Base-by-base conservation (phyloP, 2,888 invertebrate genomes). In the Dynastes hyllus region DNA sequence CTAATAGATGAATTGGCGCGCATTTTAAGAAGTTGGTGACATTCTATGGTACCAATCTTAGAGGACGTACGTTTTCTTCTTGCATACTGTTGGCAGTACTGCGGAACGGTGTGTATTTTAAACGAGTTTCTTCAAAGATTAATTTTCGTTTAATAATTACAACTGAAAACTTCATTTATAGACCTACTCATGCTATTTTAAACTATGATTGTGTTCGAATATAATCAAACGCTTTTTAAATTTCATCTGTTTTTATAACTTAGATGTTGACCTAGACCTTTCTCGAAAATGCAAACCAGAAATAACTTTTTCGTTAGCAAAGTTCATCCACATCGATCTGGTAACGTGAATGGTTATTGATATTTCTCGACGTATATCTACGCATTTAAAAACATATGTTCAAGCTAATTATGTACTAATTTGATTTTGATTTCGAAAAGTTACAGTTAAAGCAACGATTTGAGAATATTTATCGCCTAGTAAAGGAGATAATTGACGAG, bases 311-410 rank as follows among this genome's bases (percentile, higher is more conserved):
- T 16, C n/a, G 16, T 4, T 53, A n/a, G 16, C n/a, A 53, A 53
- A 53, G 53, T 53, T 53, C 53, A 53, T 16, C 53, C 53, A 53
- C 53, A 53, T 53, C 16, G 53, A 53, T 53, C 53, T n/a, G 53
- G n/a, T 53, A 53, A 16, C n/a, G n/a, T 16, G 16, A 53, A 53
- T 53, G n/a, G 53, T 4, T 53, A 53, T 53, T 53, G 45, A 45
- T 45, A 40, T 9, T 40, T 40, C 9, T 40, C 8, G 40, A 6
- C 40, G 32, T 5, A 37, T 6, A 45, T 45, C 45, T 45, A 8
- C 45, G 45, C 11, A 11, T 11, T 45, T 45, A 45, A 45, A 45
- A 45, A 45, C 45, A 45, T 45, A 45, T 45, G 45, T 45, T 45
- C 11, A 8, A 11, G 45, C 11, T 45, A 45, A 45, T 45, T 45